phyloP scores from a whole-genome alignment of 1,140 invertebrate species.

The Anastrepha ludens region DNA sequence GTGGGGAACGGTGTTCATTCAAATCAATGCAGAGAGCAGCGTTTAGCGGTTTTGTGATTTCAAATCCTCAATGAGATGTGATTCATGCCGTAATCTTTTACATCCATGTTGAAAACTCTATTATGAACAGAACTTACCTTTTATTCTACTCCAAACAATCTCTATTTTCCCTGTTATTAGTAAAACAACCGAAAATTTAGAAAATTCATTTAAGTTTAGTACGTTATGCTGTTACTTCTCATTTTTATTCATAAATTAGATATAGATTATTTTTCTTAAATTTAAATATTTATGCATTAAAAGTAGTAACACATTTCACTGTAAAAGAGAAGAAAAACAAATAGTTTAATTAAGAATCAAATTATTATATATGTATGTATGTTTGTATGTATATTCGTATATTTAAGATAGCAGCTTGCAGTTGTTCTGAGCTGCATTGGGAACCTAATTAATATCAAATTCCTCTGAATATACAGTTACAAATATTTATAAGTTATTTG shows the following conservation, averaged over 20 bases:
- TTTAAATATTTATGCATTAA: slow-evolving; percentile 53
- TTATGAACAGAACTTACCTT: too few species aligned
- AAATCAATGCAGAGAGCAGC: too few species aligned
- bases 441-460: too few species aligned
- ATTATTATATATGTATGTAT: background rate
- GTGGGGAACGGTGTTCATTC: too few species aligned
- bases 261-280: slow-evolving; percentile 48
- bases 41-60: too few species aligned
- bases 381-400: background rate
- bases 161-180: background rate
- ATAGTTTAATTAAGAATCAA: background rate
- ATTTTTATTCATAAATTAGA: slow-evolving; percentile 53
- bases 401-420: too few species aligned
- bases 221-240: slow-evolving; percentile 5
- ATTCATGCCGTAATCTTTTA: too few species aligned
- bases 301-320: slow-evolving; percentile 55
- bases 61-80: too few species aligned
- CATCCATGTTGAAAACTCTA: too few species aligned
- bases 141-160: too few species aligned
- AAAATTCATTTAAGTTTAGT: background rate
- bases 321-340: slow-evolving; percentile 52
- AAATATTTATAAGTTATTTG: background rate
- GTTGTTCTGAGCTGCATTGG: too few species aligned
- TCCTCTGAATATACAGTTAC: too few species aligned
- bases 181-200: background rate